Evolutionary conservation across 2,888 invertebrate species (phyloP).

Genomic region (Lasioglossum leucozonium): DNA sequence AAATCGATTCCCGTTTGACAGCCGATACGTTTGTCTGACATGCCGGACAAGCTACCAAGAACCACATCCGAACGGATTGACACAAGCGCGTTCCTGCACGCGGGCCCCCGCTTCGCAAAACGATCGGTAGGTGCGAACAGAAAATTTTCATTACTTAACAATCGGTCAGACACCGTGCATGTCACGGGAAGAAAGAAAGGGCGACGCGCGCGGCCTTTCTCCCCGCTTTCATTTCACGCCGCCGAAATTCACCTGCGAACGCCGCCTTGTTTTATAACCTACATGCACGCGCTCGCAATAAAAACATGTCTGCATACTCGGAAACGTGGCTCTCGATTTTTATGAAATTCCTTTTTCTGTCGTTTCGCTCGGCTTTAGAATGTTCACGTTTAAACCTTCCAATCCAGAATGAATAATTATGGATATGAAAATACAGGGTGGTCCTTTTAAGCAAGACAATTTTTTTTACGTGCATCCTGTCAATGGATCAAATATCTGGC

Average conservation of each 20-base stretch:
- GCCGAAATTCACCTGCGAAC: neutral
- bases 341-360: no score
- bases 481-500: no score
- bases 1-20: neutral
- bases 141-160: neutral
- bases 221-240: slow-evolving; percentile 32
- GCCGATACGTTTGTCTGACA: neutral
- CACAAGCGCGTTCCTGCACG: neutral
- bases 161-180: neutral
- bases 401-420: no score
- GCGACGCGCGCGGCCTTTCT: slow-evolving; percentile 34
- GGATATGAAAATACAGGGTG: no score
- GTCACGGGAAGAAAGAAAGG: neutral
- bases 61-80: neutral
- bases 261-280: neutral
- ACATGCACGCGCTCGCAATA: neutral
- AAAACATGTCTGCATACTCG: neutral
- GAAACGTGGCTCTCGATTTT: no score
- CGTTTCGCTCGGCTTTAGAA: no score
- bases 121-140: neutral
- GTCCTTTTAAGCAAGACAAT: no score
- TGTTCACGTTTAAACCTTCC: no score
- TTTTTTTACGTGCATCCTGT: no score
- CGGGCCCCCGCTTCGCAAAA: neutral
- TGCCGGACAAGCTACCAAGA: neutral